Conservation (phyloP, 35 echinoderm and acorn worm species). For the Lytechinus variegatus region DNA sequence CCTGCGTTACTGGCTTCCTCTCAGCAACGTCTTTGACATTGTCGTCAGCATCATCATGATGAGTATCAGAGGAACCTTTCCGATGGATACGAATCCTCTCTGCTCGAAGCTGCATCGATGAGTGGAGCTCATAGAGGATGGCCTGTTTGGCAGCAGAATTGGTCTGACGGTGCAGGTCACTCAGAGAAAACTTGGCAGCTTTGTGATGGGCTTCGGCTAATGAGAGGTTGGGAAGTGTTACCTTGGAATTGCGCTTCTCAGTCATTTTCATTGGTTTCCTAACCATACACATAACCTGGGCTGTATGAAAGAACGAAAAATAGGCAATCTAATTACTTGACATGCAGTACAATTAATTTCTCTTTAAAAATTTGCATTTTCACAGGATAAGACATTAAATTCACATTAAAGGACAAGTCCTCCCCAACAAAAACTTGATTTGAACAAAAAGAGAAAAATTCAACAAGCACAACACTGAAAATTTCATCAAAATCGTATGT, state of each 20-base stretch:
- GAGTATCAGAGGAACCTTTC: not conserved
- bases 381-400: too few relatives aligned
- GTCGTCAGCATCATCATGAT: not conserved
- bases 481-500: too few relatives aligned
- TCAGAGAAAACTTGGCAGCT: not conserved
- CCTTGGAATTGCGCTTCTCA: not conserved
- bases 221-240: not conserved
- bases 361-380: too few relatives aligned
- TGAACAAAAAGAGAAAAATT: too few relatives aligned
- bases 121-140: slow-evolving; percentile 40
- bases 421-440: too few relatives aligned
- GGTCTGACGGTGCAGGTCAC: slow-evolving; percentile 46
- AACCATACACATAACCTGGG: too few relatives aligned
- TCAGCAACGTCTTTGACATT: not conserved
- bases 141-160: slow-evolving; percentile 38
- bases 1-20: not conserved
- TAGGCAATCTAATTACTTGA: too few relatives aligned
- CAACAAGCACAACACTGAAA: too few relatives aligned
- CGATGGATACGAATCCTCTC: slow-evolving; percentile 25
- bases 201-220: slow-evolving; percentile 9
- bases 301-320: too few relatives aligned
- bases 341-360: too few relatives aligned
- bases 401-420: too few relatives aligned
- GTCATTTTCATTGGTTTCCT: not conserved
- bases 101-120: slow-evolving; percentile 29